These are phyloP conservation scores for Coregonus ussuriensis DNA, from an alignment of 2,797 vertebrate species.

Conservation along the genomic window DNA sequence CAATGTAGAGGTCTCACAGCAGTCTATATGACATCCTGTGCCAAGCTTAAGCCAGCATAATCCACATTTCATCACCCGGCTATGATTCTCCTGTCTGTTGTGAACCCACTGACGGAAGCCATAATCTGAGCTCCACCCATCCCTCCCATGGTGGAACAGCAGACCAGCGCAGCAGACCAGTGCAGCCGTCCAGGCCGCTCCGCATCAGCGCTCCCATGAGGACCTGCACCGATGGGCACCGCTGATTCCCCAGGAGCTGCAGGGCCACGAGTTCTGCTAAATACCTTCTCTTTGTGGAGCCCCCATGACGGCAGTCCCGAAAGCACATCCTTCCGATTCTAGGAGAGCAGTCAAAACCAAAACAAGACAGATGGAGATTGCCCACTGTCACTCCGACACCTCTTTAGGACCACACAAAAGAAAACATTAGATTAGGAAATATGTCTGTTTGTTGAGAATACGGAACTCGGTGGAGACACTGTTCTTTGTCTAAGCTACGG, in stretches of 20 bases:
- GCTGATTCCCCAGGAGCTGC: constrained; percentile 5
- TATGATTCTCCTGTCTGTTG: constrained; percentile 4
- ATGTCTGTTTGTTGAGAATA: neutral
- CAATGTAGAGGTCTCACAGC: too few species aligned
- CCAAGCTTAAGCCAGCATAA: constrained; percentile 9
- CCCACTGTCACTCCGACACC: constrained; percentile 15
- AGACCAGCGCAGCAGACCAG: neutral
- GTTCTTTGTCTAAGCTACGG: neutral
- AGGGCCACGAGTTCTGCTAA: constrained; percentile 49
- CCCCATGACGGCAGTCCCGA: constrained; percentile 34
- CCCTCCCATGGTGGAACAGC: constrained; percentile 15
- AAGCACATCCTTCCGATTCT: constrained; percentile 37
- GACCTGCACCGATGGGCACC: constrained; percentile 26
- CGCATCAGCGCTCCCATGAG: constrained; percentile 34
- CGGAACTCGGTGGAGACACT: neutral
- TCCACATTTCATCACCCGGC: constrained; percentile 19
- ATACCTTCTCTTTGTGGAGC: constrained; percentile 45
- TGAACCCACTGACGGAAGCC: constrained; percentile 4
- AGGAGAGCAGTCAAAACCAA: constrained; percentile 35
- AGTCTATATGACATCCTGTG: constrained; percentile 1
- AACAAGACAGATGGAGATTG: constrained; percentile 28
- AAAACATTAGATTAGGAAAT: neutral
- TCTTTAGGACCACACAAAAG: constrained; percentile 38
- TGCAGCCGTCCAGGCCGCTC: constrained; percentile 17
- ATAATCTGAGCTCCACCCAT: neutral